Percentiles rank a stretch among this genome's conserved stretches.
phyloP scores from a whole-genome alignment of 1,140 invertebrate species.

The Drosophila ambigua region DNA sequence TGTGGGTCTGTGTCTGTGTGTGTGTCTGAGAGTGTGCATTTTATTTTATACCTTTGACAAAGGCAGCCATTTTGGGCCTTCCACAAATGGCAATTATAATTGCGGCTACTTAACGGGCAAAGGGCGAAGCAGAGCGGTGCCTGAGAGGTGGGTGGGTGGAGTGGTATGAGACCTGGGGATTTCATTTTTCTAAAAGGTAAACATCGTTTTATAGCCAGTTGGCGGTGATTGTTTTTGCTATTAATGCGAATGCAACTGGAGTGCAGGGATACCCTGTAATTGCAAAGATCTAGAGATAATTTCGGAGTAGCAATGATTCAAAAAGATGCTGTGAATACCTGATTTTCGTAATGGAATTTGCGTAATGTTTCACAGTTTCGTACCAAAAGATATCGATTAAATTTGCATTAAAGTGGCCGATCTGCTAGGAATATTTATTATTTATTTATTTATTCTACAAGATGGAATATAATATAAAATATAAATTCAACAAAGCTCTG shows the following conservation, averaged over 20 bases:
- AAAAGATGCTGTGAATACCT: too few species aligned
- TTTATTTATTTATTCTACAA: too few species aligned
- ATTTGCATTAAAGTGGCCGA: too few species aligned
- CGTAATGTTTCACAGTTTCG: too few species aligned
- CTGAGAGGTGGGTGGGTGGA: not conserved
- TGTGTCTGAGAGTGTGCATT: conserved; percentile 21
- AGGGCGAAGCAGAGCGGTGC: not conserved
- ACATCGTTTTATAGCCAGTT: conserved; percentile 62
- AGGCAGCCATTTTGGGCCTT: conserved; percentile 66
- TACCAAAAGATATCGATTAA: too few species aligned
- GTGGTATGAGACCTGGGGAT: not conserved
- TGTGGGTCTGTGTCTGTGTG: not conserved
- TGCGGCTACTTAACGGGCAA: conserved; percentile 66
- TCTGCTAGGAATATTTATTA: too few species aligned
- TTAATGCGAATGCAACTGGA: too few species aligned
- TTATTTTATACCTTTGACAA: conserved; percentile 37
- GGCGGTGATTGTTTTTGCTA: conserved; percentile 43
- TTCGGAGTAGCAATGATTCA: too few species aligned
- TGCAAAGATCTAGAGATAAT: not conserved
- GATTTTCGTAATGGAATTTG: too few species aligned
- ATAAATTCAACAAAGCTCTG: too few species aligned
- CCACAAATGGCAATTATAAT: conserved; percentile 78
- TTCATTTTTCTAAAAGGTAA: conserved; percentile 66
- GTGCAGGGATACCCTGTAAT: conserved; percentile 2
- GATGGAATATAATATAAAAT: too few species aligned